A percentile compares a stretch with the other conserved stretches of the same genome.
Evolutionary conservation across 2,888 invertebrate species (phyloP).

Genomic region (Orchesellides sinensis): DNA sequence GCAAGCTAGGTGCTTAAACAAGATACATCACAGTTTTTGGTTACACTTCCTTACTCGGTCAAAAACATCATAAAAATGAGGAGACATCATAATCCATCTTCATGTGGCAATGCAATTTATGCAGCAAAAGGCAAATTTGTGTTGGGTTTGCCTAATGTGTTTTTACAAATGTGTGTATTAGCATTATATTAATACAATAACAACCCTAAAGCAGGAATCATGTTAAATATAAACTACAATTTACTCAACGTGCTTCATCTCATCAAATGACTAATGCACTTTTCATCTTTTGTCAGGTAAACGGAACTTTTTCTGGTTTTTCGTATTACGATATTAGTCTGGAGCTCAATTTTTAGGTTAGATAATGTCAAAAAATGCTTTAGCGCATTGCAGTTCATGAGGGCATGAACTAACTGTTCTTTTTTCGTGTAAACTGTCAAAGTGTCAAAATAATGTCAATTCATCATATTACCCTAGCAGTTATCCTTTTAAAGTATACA

Average conservation of each 20-base stretch:
- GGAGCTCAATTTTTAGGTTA: not conserved
- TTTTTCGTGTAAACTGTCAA: slow-evolving; percentile 10
- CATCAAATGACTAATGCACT: too few relatives aligned
- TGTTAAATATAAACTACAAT: too few relatives aligned
- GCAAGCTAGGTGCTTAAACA: slow-evolving; percentile 5
- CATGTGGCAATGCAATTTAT: too few relatives aligned
- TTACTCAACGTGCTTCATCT: too few relatives aligned
- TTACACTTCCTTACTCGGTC: not conserved
- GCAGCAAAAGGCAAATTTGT: too few relatives aligned
- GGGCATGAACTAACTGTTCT: slow-evolving; percentile 10
- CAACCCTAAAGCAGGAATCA: too few relatives aligned
- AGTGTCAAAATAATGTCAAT: slow-evolving; percentile 17
- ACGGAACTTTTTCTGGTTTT: not conserved
- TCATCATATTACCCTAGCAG: not conserved
- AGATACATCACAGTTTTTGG: not conserved
- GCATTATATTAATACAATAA: not conserved
- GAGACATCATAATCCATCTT: not conserved
- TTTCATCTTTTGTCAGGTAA: not conserved
- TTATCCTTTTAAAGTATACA: too few relatives aligned
- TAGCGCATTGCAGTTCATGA: too few relatives aligned
- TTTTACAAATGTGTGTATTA: not conserved
- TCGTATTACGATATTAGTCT: not conserved
- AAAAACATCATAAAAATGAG: not conserved
- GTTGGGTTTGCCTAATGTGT: not conserved
- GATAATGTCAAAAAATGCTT: too few relatives aligned